Conservation (phyloP, 2,888 invertebrate species). For the Idaea biselata region DNA sequence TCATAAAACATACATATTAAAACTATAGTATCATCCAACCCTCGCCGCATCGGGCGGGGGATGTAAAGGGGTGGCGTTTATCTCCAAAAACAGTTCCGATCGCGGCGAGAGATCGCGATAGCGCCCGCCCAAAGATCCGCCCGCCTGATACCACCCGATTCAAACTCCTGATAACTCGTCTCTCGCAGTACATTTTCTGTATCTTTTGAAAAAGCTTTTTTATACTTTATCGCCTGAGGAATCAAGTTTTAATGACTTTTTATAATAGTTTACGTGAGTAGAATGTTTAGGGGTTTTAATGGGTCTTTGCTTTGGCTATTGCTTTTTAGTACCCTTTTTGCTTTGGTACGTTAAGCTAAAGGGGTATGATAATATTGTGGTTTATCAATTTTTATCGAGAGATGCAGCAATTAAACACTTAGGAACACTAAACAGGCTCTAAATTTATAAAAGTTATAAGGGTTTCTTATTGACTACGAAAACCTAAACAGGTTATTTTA, state of each 20-base stretch:
- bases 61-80: conserved; percentile 43
- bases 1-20: no score
- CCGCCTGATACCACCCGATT: conserved; percentile 50
- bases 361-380: background rate
- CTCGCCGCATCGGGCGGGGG: conserved; percentile 11
- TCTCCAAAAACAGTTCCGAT: conserved; percentile 60
- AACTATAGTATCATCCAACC: no score
- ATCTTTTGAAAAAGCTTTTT: conserved; percentile 65
- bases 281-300: conserved; percentile 31
- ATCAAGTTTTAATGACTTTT: conserved; percentile 66
- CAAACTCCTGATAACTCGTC: conserved; percentile 47
- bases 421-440: no score
- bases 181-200: conserved; percentile 51
- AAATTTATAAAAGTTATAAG: no score
- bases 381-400: background rate
- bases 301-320: background rate
- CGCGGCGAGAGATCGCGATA: conserved; percentile 39
- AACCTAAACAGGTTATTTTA: no score
- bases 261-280: conserved; percentile 48
- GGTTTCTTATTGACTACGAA: no score
- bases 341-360: background rate
- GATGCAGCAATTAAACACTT: background rate
- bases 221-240: conserved; percentile 50
- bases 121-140: conserved; percentile 39
- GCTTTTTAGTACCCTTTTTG: background rate